Evolutionary conservation across 2,888 invertebrate genomes (phyloP), one percentile per base, ranked within the genome.

Genomic region (Sphinx pinastri): DNA sequence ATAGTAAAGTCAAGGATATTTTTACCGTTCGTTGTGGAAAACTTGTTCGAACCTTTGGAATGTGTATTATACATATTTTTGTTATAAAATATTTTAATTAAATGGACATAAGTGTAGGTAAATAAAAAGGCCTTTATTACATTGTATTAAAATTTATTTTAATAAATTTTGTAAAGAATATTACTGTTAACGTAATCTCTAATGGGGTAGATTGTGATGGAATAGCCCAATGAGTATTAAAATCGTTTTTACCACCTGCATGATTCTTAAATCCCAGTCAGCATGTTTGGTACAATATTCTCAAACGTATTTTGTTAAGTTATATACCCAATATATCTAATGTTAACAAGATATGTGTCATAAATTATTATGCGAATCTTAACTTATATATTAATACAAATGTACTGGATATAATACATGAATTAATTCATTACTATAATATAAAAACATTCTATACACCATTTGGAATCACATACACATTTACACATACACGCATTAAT

Each of bases 171-270:
- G 89, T 89, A 87, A 88, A 90, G 87, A 88, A 85, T 84, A 88
- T 89, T 87, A 88, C 85, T 87, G 85, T 88, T 85, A 86, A 85
- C 81, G 81, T 88, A 88, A 87, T 88, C 84, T 87, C 89, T 91
- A 91, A 85, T 80, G 89, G 89, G 91, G 92, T 85, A 87, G 81
- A 89, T 90, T 92, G 92, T 92, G 93, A 93, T 93, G 91, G 88
- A 88, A 84, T 84, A 84, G 75, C 88, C 87, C 87, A 77, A 78
- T 90, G 91, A 91, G 90, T 91, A 91, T 91, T 89, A 71, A 67
- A 75, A 67, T 63, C 68, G 72, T 59, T n/a, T 68, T 63, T 63
- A 16, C 16, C 47, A 67, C 31, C 38, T 57, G 25, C 47, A 70
- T 51, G 13, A 14, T 54, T 52, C 45, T 47, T 67, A 25, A 51